Evolutionary conservation across 1,140 invertebrate genomes (phyloP), one percentile per base, ranked within the genome.

Genomic region (Dendroctonus ponderosae): DNA sequence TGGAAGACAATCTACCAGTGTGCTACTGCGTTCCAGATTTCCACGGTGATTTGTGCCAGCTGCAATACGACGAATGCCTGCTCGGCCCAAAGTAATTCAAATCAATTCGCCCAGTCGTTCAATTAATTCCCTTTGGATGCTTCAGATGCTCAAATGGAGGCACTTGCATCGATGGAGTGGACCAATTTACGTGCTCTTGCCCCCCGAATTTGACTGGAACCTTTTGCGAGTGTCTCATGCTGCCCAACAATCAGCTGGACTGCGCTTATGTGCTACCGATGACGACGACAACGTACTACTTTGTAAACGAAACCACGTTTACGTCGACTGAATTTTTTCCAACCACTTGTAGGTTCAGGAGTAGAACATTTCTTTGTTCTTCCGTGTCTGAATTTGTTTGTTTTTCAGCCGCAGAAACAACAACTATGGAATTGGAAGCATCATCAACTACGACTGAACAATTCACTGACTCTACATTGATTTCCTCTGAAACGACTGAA

Each of bases 11-110:
- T 5, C 78, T 85, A 26, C 82, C 85, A 51, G 84, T 89, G 5
- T 96, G 93, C 79, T 94, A 94, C 72, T 96, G 93, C 74, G 89
- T 93, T 0, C 91, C 93, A 0, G 94, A 97, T 77, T 97, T 86
- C 76, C 93, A 94, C 77, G 95, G 95, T 3, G 83, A 86, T 39
- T 81, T 88, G 48, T 98, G 95, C 75, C 91, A 97, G 76, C 82
- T 85, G 52, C 90, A 91, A 72, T 93, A 95, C 72, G 89, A 97
- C 72, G 93, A 96, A 76, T 97, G 94, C 75, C 85, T 87, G 63
- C 81, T 91, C 15, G 90, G 91, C 70, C 85, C 84, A 14, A 85
- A 83, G 86, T 87, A 52, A 7, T 11, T 12, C 26, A 26, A 26
- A 3, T 26, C 26, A 26, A 26, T 26, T 26, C 26, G 26, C 26